These are phyloP conservation scores for Metridium senile DNA, from an alignment of 92 coral and sea anemone species.

Conservation along the genomic window DNA sequence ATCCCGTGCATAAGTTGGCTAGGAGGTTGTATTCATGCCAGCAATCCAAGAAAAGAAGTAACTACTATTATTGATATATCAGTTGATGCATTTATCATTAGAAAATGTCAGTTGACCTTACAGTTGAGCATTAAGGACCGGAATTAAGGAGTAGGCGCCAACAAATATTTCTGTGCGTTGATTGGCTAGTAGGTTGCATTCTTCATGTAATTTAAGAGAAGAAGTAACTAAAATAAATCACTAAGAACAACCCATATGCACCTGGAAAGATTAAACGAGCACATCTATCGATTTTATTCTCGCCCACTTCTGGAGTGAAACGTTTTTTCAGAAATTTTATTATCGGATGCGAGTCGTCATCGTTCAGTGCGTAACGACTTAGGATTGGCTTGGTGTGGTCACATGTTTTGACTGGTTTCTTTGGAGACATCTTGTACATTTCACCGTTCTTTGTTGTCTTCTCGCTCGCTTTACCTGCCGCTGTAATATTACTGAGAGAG, in stretches of 20 bases:
- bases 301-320: constrained; percentile 50
- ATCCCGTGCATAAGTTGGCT: no score
- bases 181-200: no score
- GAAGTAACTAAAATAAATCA: constrained; percentile 56
- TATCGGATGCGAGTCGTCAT: constrained; percentile 20
- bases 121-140: no score
- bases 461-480: constrained; percentile 15
- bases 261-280: constrained; percentile 76
- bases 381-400: constrained; percentile 70
- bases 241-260: constrained; percentile 57
- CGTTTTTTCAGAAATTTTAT: constrained; percentile 50
- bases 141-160: no score
- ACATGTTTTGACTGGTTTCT: constrained; percentile 58
- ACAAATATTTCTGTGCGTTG: no score
- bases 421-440: constrained; percentile 39
- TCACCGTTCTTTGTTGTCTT: constrained; percentile 43
- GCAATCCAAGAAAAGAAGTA: no score
- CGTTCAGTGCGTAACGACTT: constrained; percentile 18
- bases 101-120: no score
- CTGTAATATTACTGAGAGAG: constrained; percentile 39
- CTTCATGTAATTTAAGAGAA: not conserved
- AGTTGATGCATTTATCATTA: no score
- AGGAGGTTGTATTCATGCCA: no score
- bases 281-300: constrained; percentile 70
- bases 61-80: no score